Conservation (phyloP, 2,888 invertebrate species). For the Linnaemya tessellans region DNA sequence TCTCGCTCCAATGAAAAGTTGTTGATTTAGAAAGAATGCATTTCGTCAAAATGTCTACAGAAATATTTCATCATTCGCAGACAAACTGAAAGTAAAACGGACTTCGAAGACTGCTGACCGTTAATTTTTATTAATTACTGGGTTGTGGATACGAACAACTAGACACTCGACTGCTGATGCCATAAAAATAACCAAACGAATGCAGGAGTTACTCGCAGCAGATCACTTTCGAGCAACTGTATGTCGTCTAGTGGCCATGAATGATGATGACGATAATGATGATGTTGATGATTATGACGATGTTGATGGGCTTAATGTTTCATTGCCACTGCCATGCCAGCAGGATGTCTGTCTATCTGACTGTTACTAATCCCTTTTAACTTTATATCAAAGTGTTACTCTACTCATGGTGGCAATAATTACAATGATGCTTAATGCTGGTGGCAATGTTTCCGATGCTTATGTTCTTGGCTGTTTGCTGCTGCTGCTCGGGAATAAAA, state of each 20-base stretch:
- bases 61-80: too few relatives aligned
- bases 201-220: background rate
- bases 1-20: too few relatives aligned
- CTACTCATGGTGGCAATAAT: slow-evolving; percentile 20
- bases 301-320: slow-evolving; percentile 34
- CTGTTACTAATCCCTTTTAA: slow-evolving; percentile 17
- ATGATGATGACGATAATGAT: slow-evolving; percentile 10
- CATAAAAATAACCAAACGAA: too few relatives aligned
- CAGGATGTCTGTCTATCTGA: background rate
- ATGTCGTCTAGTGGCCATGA: background rate
- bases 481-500: background rate
- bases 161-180: too few relatives aligned
- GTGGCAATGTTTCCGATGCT: slow-evolving; percentile 33
- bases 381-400: background rate
- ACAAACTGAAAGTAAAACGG: too few relatives aligned
- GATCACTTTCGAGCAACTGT: slow-evolving; percentile 23
- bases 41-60: too few relatives aligned
- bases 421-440: slow-evolving; percentile 25
- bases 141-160: too few relatives aligned
- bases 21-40: too few relatives aligned
- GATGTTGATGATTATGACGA: slow-evolving; percentile 14
- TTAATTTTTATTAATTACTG: too few relatives aligned
- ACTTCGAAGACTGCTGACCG: too few relatives aligned
- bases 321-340: background rate
- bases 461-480: slow-evolving; percentile 36